Evolutionary conservation across 2,888 invertebrate genomes (phyloP).

Genomic region (Lottia gigantea): DNA sequence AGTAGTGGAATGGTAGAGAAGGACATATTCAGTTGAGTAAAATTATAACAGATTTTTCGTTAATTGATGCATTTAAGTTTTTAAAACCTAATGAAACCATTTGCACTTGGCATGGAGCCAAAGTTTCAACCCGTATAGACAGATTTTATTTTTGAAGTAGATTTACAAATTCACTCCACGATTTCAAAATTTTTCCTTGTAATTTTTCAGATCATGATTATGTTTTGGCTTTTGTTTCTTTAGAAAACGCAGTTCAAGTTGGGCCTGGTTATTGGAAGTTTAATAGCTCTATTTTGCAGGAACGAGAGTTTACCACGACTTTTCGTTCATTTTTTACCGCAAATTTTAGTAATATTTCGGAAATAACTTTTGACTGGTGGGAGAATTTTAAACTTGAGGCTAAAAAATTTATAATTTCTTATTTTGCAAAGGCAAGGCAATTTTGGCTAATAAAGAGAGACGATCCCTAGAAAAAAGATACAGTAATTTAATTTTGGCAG

Average conservation of each 20-base stretch:
- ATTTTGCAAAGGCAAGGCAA: not conserved
- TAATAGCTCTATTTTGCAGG: not conserved
- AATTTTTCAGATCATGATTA: constrained; percentile 4
- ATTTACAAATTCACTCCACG: not conserved
- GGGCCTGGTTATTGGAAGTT: not conserved
- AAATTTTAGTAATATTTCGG: not conserved
- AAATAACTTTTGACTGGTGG: not conserved
- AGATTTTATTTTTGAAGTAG: too few species aligned
- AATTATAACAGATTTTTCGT: too few species aligned
- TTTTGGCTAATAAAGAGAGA: not conserved
- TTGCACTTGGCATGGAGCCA: too few species aligned
- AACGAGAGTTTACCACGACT: not conserved
- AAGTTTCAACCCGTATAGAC: too few species aligned
- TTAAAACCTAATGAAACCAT: too few species aligned
- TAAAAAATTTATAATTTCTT: constrained; percentile 2
- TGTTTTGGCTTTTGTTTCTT: not conserved
- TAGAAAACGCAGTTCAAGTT: not conserved
- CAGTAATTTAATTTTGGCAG: not conserved
- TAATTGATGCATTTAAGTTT: too few species aligned
- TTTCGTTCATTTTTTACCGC: not conserved
- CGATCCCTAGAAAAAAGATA: not conserved
- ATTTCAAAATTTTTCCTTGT: not conserved
- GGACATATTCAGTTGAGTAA: too few species aligned
- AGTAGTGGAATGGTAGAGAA: too few species aligned
- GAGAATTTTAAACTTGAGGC: not conserved